Evolutionary conservation across 2,113 vertebrate genomes (phyloP), one percentile per base, ranked within the genome.

Genomic region (Lophura nycthemera): DNA sequence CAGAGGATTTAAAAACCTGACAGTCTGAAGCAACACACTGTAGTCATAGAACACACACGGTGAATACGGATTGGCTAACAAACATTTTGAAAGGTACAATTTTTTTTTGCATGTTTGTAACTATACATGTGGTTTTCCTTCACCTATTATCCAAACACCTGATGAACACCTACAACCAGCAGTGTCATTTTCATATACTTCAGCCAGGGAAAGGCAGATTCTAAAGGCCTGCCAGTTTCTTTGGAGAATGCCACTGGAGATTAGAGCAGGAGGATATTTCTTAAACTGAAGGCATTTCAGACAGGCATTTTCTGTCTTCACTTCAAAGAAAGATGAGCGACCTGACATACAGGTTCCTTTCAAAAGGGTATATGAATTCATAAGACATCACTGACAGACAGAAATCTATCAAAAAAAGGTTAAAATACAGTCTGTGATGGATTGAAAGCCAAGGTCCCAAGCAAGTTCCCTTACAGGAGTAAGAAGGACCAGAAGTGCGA

Each of bases 391-490:
- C 45, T 56, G 34, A 27, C 34, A 20, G 30, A n/a, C 17, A 61
- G 45, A 16, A 82, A 47, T 32, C n/a, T 36, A 38, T 54, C 8
- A 7, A 10, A 7, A 86, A 32, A 73, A 42, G 40, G 25, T 17
- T 67, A 34, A 42, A 48, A 42, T 20, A 29, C 17, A 11, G 17
- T 19, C 66, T 57, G 45, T 14, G 40, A 57, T 15, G 6, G 52
- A 34, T 54, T 0, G 0, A 88, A 67, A 19, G 25, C 11, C 54
- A 48, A 13, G 25, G 34, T 36, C n/a, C n/a, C 1, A 1, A 32
- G 10, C 13, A 42, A 0, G 0, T 6, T 71, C 36, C 36, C 13
- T 65, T 43, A 25, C 10, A 91, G 57, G 15, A 76, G 21, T 34
- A 56, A 48, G 40, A 64, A 45, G 32, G 3, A 32, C 42, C 56